Evolutionary conservation across 2,113 vertebrate genomes (phyloP).

Genomic region (western clawed frog (Xenopus tropicalis)): DNA sequence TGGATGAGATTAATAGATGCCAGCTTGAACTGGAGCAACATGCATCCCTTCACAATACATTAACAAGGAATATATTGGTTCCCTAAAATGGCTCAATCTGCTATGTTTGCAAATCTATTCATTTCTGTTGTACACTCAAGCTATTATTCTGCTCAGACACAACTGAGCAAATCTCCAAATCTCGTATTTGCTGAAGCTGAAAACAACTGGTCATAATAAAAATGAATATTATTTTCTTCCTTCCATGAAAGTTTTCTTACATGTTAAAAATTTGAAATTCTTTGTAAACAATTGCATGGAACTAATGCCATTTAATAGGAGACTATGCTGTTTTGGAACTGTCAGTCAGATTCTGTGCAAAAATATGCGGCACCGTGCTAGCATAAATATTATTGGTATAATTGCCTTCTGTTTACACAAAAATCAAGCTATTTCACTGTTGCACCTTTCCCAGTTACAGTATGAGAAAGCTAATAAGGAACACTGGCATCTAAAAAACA

Average conservation of each 20-base stretch:
- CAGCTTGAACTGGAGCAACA: too few relatives aligned
- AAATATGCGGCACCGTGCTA: not conserved
- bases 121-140: constrained; percentile 16
- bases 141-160: constrained; percentile 15
- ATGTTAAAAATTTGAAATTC: constrained; percentile 6
- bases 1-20: too few relatives aligned
- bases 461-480: constrained; percentile 13
- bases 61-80: not conserved
- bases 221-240: not conserved
- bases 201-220: constrained; percentile 20
- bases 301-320: constrained; percentile 15
- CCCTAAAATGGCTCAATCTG: not conserved
- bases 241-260: not conserved
- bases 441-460: not conserved
- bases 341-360: constrained; percentile 4
- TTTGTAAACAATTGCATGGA: constrained; percentile 12
- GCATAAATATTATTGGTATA: constrained; percentile 17
- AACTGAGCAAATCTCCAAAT: constrained; percentile 19
- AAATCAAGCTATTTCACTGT: constrained; percentile 6
- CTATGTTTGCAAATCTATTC: not conserved
- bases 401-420: constrained; percentile 28
- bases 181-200: not conserved
- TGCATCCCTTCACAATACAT: not conserved
- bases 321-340: constrained; percentile 1
- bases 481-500: constrained; percentile 3